Evolutionary conservation across 2,113 vertebrate species (phyloP), one percentile per base, ranked within the genome.

Genomic region (Heterochromis multidens): DNA sequence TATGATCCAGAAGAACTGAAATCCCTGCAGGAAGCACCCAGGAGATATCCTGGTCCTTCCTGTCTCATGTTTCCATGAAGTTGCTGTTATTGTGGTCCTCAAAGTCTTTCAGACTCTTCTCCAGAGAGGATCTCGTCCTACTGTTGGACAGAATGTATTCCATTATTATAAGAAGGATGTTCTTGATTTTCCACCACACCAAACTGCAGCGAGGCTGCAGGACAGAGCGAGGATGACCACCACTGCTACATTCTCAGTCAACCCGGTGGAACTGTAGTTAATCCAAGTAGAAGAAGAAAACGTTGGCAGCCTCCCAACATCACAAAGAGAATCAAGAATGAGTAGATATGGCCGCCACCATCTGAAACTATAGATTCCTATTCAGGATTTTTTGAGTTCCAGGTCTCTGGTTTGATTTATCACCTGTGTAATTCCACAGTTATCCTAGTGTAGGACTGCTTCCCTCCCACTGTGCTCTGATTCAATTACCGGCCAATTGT

Each of bases 241-340:
- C 37, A 3, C 37, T 40, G 37, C 9, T 40, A 7, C 3, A 19
- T 16, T 19, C 49, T 17, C 49, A 27, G 14, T 11, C 0, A 14
- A 46, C 40, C 40, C 27, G 40, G 40, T 46, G 65, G 40, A 46
- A 9, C 35, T 0, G 23, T 70, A 46, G 23, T 70, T 46, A 2
- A n/a, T 43, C 40, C 40, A 12, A 40, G 63, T 37, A 27, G 37
- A 0, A 46, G 63, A 70, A 72, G 25, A 72, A 65, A 49, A 17
- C 16, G 19, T 43, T 49, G 49, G 16, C 65, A 25, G 1, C 25
- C 67, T 52, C 43, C 40, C 19, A 12, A 52, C 17, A 52, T 7
- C 25, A 21, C 0, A 0, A 74, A 14, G 4, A 21, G 40, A 70
- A 46, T 46, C 0, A 0, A 7, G 10, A 49, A 43, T 3, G 1